A percentile compares a stretch with the other conserved stretches of the same genome.
phyloP scores from a whole-genome alignment of 2,113 vertebrate genomes.

The Melierax canorus region DNA sequence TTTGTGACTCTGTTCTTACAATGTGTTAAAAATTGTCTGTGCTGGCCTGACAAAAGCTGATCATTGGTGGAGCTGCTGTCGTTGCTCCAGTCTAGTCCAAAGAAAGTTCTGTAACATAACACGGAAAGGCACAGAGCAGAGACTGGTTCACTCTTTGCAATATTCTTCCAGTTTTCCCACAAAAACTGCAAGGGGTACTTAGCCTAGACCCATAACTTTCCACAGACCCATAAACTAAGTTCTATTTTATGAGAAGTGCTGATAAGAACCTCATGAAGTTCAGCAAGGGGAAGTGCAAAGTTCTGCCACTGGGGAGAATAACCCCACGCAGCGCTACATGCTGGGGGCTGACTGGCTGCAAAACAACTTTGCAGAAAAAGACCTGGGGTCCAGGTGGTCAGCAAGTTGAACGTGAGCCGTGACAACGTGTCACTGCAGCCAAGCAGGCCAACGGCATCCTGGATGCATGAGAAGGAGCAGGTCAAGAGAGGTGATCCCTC shows the following conservation, averaged over 20 bases:
- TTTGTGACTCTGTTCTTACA: not conserved
- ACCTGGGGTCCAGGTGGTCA: not conserved
- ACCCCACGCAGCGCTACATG: not conserved
- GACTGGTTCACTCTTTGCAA: not conserved
- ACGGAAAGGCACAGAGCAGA: not conserved
- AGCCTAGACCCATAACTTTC: not conserved
- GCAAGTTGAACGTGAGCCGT: not conserved
- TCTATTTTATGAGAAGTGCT: not conserved
- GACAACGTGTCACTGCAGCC: not conserved
- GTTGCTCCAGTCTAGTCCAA: not conserved
- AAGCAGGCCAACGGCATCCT: not conserved
- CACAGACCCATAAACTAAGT: not conserved
- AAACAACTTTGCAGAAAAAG: not conserved
- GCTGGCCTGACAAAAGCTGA: not conserved
- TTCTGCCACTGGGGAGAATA: not conserved
- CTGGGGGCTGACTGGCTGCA: not conserved
- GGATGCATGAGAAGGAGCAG: not conserved
- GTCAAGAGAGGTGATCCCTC: not conserved
- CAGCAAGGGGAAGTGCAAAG: not conserved
- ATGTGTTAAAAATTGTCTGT: not conserved
- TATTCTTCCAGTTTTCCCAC: not conserved
- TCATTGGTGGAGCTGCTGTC: not conserved
- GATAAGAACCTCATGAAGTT: not conserved
- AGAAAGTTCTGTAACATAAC: not conserved
- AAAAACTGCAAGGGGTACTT: not conserved